Percentiles rank a stretch among this genome's conserved stretches.
phyloP scores from a whole-genome alignment of 2,113 vertebrate species.

The Osmerus eperlanus region DNA sequence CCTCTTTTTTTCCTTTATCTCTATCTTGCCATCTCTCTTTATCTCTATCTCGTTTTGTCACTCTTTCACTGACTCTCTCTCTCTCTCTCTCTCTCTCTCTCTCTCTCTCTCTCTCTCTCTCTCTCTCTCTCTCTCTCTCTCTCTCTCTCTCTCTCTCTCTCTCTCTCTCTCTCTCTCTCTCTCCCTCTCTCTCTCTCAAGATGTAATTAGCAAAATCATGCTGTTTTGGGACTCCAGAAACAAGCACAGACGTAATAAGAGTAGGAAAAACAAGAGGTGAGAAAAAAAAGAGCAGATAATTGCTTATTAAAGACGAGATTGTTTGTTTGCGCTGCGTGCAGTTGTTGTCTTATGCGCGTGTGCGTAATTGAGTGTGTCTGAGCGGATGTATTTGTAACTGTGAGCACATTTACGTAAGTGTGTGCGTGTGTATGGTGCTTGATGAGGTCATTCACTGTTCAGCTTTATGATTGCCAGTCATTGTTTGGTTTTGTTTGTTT shows the following conservation, averaged over 20 bases:
- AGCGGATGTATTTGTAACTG: background rate
- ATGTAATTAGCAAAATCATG: conserved; percentile 65
- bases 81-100: background rate
- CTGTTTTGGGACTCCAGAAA: conserved; percentile 45
- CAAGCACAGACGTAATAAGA: conserved; percentile 41
- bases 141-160: background rate
- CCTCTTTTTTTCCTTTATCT: background rate
- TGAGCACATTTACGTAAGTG: too few relatives aligned
- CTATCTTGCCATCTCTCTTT: background rate
- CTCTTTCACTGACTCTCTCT: background rate
- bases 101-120: background rate
- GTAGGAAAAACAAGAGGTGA: background rate
- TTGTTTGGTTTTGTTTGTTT: conserved; percentile 63
- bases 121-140: conserved; percentile 1
- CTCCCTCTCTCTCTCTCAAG: background rate
- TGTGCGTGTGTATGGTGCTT: conserved; percentile 28
- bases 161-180: background rate
- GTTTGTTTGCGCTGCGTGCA: conserved; percentile 44
- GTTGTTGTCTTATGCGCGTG: conserved; percentile 13
- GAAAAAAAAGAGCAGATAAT: conserved; percentile 41
- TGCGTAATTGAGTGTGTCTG: conserved; percentile 2
- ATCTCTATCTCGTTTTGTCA: too few relatives aligned
- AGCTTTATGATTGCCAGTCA: conserved; percentile 65
- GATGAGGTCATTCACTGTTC: conserved; percentile 61
- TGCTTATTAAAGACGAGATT: conserved; percentile 58